Base-by-base conservation (phyloP, 2,113 vertebrate genomes). In the Podiceps cristatus region DNA sequence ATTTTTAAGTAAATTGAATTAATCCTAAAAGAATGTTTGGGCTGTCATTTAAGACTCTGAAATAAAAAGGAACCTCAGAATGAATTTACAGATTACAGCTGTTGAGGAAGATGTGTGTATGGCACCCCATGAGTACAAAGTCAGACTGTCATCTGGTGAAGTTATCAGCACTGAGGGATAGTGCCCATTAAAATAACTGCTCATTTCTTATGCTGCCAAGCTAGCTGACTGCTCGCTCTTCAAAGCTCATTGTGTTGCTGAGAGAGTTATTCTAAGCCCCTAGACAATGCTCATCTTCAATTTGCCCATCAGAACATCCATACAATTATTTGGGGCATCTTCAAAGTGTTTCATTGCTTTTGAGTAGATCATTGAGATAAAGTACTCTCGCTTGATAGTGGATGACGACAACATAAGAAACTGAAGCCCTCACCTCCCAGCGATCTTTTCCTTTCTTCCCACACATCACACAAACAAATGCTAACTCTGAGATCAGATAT, bases 301-400 rank as follows among this genome's bases (percentile, higher is more conserved):
- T 93, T 86, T 95, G 19, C 63, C 82, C 78, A 6, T 33, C 72
- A 71, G 63, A 90, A 19, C 67, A 71, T 24, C 44, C 79, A 11
- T 50, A 9, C 10, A 12, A 18, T 45, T 81, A 49, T 81, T 64
- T 88, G 68, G 75, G 91, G 35, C 53, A 42, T 75, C 64, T 95
- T 96, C 89, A 94, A 96, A 95, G 92, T 40, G 22, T 74, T 74
- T 59, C 71, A 12, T 15, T 35, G 67, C 78, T 53, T 77, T 84
- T 42, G 59, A 74, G 78, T 9, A 67, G 86, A 56, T 94, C 35
- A 11, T 23, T 49, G 79, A 67, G 77, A 60, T 75, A 50, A 75
- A 1, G 17, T 42, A 19, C 52, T 49, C 58, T 62, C 3, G 12
- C 72, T 58, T 76, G 86, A 24, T 22, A 44, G 49, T 73, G 79